Percentiles rank a stretch among this genome's conserved stretches.
Conservation (phyloP, 2,797 vertebrate species). For the Propithecus perrieri region DNA sequence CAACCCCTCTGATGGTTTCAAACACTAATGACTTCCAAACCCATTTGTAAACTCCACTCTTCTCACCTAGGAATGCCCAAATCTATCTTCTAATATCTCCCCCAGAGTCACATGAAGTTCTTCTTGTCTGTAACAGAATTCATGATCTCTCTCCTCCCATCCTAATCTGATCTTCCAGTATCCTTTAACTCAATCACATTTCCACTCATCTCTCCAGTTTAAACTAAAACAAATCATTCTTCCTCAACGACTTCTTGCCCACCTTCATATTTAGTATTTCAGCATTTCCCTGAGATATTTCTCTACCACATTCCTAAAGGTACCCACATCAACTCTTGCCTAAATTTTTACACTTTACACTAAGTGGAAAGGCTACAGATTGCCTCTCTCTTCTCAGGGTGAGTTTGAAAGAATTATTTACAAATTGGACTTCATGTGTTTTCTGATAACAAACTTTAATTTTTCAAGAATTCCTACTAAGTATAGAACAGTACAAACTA, state of each 20-base stretch:
- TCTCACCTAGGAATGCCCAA: neutral
- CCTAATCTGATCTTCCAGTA: neutral
- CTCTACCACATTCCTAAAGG: neutral
- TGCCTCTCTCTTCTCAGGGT: neutral
- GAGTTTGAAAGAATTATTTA: neutral
- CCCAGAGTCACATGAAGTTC: neutral
- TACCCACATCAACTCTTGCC: neutral
- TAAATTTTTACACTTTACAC: neutral
- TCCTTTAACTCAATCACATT: neutral
- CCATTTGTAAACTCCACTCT: neutral
- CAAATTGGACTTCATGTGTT: neutral
- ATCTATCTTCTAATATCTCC: neutral
- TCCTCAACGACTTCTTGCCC: neutral
- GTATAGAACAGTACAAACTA: neutral
- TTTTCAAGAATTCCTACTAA: slow-evolving; percentile 26
- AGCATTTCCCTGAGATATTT: neutral
- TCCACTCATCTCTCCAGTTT: neutral
- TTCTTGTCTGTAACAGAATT: neutral
- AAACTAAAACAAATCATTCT: neutral
- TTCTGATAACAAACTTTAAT: slow-evolving; percentile 9
- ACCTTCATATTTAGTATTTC: neutral
- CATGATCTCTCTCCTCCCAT: neutral
- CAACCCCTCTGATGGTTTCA: neutral
- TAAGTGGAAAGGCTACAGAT: neutral
- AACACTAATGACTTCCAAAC: neutral